Base-by-base conservation (phyloP, 1,140 invertebrate genomes). In the Hypsibius dujardini region DNA sequence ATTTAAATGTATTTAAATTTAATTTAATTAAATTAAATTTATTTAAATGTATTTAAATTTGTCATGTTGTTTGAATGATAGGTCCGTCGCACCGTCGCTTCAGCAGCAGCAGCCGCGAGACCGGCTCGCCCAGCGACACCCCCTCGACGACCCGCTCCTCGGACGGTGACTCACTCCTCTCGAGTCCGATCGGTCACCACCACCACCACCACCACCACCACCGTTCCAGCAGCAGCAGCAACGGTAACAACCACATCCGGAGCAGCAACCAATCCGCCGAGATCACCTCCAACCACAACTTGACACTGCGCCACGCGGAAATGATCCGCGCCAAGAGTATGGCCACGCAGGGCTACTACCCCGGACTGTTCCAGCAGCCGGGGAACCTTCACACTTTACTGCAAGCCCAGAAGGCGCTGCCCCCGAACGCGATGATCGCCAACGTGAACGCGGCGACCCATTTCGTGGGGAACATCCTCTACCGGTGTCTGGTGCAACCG, bases 401-500 rank as follows among this genome's bases (percentile, higher is more conserved):
- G 62, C 12, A 12, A 67, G 62, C 12, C 62, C 45, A 12, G 3
- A 67, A 15, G 12, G 12, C 42, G 62, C 12, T 67, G 12, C 62
- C 62, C 12, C 62, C 12, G 12, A 67, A 67, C 62, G 62, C 62
- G 12, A 67, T 67, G 62, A 67, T 67, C 3, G 62, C 62, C 62
- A 67, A 67, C 42, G 62, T 67, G 12, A 67, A 67, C 42, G 62
- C 62, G 12, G 62, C 62, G 3, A 67, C 62, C 12, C 62, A 67
- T 3, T 67, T 67, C 42, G 62, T 67, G 12, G 62, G 62, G 3
- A 67, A 67, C 62, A 67, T 67, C 62, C 62, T 67, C 12, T 67
- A 67, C 62, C 12, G 62, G 62, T 67, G 62, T 67, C 42, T 67
- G 62, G 62, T 67, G 62, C 62, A 67, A 45, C 62, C 62, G 42